These are phyloP conservation scores for Zoroaster sp. DNA, from an alignment of 53 echinoderm and acorn worm genomes.

Conservation along the genomic window DNA sequence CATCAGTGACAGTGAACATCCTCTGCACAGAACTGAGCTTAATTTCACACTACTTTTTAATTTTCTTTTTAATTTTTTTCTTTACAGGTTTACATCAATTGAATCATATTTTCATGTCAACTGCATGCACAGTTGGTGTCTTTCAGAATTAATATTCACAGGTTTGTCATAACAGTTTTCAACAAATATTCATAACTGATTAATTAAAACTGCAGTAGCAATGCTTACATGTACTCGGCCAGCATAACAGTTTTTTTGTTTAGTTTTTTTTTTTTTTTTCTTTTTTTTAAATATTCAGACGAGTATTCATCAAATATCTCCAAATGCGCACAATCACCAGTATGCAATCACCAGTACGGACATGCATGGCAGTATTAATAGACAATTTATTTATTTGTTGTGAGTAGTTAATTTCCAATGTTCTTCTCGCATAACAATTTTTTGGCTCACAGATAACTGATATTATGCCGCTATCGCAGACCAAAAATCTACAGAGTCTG, in stretches of 20 bases:
- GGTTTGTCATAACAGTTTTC: neutral
- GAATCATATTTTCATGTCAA: neutral
- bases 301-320: neutral
- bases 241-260: no score
- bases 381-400: no score
- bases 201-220: no score
- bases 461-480: neutral
- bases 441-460: neutral
- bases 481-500: no score
- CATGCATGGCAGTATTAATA: neutral
- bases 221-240: no score
- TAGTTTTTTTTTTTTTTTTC: no score
- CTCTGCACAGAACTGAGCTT: slow-evolving; percentile 6
- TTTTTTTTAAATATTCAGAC: no score
- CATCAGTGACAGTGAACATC: slow-evolving; percentile 23
- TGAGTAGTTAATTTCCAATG: neutral
- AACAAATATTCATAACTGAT: neutral
- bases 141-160: slow-evolving; percentile 25
- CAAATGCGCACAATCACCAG: neutral
- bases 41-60: neutral
- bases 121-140: neutral
- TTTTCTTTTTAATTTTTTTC: neutral
- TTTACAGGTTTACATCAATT: slow-evolving; percentile 1
- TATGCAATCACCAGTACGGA: neutral
- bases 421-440: neutral